These are phyloP conservation scores for Eciton burchellii DNA, from an alignment of 1,140 invertebrate species.

Conservation along the genomic window DNA sequence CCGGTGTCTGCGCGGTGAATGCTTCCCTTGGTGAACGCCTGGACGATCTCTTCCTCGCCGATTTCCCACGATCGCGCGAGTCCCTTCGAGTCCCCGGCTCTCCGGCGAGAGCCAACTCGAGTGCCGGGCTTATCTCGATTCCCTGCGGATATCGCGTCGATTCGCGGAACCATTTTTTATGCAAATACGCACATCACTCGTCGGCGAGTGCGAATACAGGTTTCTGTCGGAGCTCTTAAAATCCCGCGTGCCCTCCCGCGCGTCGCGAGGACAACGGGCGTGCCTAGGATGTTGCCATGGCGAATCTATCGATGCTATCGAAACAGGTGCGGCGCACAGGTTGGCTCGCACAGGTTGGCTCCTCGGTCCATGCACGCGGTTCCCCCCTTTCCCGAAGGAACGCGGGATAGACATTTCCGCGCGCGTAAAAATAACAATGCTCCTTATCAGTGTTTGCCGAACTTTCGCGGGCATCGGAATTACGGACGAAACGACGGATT, in stretches of 20 bases:
- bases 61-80: not conserved
- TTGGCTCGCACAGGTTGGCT: not conserved
- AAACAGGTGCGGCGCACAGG: constrained; percentile 65
- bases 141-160: not conserved
- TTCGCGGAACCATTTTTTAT: constrained; percentile 49
- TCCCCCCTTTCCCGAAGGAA: constrained; percentile 13
- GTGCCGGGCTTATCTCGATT: constrained; percentile 23
- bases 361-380: constrained; percentile 23
- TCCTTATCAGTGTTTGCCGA: constrained; percentile 22
- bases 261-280: constrained; percentile 44
- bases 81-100: not conserved
- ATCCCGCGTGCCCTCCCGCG: not conserved
- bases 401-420: constrained; percentile 23
- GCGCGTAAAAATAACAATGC: not conserved
- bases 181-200: constrained; percentile 38
- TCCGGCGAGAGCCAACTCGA: not conserved
- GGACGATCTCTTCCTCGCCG: not conserved
- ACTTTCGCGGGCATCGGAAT: constrained; percentile 27
- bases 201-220: constrained; percentile 26
- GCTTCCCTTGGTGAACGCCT: too few species aligned
- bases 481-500: constrained; percentile 9
- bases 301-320: constrained; percentile 53
- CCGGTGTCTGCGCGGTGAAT: too few species aligned
- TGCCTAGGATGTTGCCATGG: constrained; percentile 65
- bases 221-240: constrained; percentile 40